Conservation (phyloP, 2,113 vertebrate species). For the Syrrhaptes paradoxus region DNA sequence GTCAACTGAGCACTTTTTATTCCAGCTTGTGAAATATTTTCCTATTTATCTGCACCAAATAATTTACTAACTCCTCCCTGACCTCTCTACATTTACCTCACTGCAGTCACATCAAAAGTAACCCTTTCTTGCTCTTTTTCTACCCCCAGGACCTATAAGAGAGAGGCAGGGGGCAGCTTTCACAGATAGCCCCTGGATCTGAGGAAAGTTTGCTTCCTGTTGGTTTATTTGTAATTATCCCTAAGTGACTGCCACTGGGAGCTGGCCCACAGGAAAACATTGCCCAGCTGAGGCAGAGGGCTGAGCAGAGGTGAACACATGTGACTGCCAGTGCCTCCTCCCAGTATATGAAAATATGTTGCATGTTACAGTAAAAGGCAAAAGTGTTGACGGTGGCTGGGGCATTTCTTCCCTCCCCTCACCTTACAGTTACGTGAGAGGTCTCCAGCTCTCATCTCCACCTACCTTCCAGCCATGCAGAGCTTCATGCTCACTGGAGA, state of each 20-base stretch:
- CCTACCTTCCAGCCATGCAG: background rate
- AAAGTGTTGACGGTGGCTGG: accelerated
- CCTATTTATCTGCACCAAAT: background rate
- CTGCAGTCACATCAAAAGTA: background rate
- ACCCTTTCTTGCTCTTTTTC: background rate
- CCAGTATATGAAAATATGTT: accelerated
- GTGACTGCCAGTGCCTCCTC: background rate
- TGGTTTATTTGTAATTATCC: background rate
- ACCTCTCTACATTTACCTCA: background rate
- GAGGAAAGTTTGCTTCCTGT: background rate
- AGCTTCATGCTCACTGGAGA: background rate
- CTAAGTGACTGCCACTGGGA: background rate
- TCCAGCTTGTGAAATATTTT: background rate
- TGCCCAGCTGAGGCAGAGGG: background rate
- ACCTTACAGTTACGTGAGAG: background rate
- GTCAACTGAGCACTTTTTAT: background rate
- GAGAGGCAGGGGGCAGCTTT: background rate
- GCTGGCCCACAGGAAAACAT: accelerated
- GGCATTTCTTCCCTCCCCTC: background rate
- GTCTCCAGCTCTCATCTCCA: background rate
- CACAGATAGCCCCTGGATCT: background rate
- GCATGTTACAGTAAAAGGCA: background rate
- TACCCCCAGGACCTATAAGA: background rate
- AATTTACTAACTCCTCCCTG: background rate
- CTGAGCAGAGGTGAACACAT: background rate